phyloP scores from a whole-genome alignment of 2,797 vertebrate species.

The Labeo calbasu region DNA sequence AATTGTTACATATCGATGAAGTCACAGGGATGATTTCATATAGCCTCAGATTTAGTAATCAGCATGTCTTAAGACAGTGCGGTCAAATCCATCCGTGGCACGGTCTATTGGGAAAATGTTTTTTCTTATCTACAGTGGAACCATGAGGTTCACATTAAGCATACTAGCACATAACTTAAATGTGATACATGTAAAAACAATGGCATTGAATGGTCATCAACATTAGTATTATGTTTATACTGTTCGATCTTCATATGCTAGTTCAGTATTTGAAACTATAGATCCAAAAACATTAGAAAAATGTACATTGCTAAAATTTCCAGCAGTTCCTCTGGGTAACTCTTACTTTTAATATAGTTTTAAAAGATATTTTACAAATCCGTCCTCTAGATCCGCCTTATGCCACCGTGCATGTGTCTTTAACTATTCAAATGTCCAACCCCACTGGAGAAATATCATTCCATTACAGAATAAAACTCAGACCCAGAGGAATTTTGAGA shows the following conservation, averaged over 20 bases:
- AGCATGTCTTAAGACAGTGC: constrained; percentile 58
- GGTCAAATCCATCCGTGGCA: background rate
- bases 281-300: background rate
- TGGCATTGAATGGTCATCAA: background rate
- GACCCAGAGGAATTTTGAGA: constrained; percentile 13
- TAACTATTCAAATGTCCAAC: constrained; percentile 71
- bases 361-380: constrained; percentile 34
- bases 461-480: constrained; percentile 61
- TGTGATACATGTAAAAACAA: background rate
- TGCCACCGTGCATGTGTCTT: constrained; percentile 67
- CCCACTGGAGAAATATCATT: constrained; percentile 66
- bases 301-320: background rate
- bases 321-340: constrained; percentile 62
- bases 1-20: constrained; percentile 68
- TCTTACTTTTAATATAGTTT: constrained; percentile 48
- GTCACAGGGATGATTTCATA: constrained; percentile 66
- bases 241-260: background rate
- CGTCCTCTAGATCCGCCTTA: background rate
- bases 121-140: background rate
- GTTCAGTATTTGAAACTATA: background rate
- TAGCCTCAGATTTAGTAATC: constrained; percentile 66
- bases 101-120: background rate
- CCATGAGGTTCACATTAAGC: background rate
- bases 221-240: background rate
- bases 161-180: background rate